Base-by-base conservation (phyloP, 1,140 invertebrate species). In the Platyscapa corneri region DNA sequence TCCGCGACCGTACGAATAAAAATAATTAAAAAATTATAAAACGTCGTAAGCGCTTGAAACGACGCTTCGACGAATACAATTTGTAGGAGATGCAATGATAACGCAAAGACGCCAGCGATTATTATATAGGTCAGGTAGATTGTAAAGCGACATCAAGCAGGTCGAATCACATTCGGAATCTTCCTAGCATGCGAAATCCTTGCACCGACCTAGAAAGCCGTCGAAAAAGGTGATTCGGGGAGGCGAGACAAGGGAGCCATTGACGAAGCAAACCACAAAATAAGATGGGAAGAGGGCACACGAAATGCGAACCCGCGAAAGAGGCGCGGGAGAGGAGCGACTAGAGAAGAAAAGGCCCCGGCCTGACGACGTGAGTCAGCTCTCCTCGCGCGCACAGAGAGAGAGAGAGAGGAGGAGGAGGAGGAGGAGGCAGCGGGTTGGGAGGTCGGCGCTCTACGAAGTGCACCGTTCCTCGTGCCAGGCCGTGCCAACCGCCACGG, bases 401-500 rank as follows among this genome's bases (percentile, higher is more conserved):
- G 8, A 56, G 16, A 56, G 32, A 49, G 37, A 23, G 20, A 84
- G 84, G 42, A 70, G 16, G 14, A 23, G 16, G 34, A 70, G 67
- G 18, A 14, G 2, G 67, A 37, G 18, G 65, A 83, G 67, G 86
- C 86, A 85, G 88, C 88, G 86, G 88, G 79, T 81, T 86, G 89
- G 87, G 85, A 87, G 88, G 89, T 90, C 90, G 87, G 88, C 88
- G 87, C 89, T 90, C 91, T 90, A 90, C 88, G 87, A 91, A 91
- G 89, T 91, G 91, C 91, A 91, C 86, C 89, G 90, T 89, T 91
- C 87, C 85, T 70, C 89, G 91, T 92, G 89, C 92, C 92, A 92
- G 92, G 91, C 90, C 86, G 91, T 86, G 89, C 90, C 88, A 89
- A 89, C 90, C 91, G 16, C n/a, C 18, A 34, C 46, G 49, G 1